These are phyloP conservation scores for Melieria picta DNA, from an alignment of 2,888 invertebrate species.

Conservation along the genomic window DNA sequence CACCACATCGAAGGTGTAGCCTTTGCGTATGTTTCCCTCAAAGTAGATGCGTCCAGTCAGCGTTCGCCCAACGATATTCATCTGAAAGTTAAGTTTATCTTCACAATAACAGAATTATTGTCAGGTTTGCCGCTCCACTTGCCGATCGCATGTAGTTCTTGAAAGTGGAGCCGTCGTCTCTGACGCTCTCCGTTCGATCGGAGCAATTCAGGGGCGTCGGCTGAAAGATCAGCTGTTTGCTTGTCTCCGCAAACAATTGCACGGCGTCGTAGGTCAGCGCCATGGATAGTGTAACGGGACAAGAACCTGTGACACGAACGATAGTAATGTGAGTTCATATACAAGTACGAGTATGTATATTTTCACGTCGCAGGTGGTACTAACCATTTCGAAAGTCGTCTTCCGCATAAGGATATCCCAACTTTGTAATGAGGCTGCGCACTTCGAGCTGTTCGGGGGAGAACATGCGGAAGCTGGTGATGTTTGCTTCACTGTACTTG, in stretches of 20 bases:
- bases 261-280: slow-evolving; percentile 89
- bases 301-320: slow-evolving; percentile 52
- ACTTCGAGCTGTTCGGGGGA: slow-evolving; percentile 70
- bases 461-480: slow-evolving; percentile 78
- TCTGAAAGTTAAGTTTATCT: background rate
- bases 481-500: slow-evolving; percentile 83
- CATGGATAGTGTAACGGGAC: slow-evolving; percentile 71
- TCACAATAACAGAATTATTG: background rate
- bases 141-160: slow-evolving; percentile 77
- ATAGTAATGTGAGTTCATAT: background rate
- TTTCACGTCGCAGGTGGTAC: background rate
- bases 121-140: background rate
- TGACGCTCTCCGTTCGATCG: slow-evolving; percentile 66
- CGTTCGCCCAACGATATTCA: slow-evolving; percentile 48
- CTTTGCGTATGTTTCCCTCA: slow-evolving; percentile 80
- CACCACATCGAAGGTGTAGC: slow-evolving; percentile 75
- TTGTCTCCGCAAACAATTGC: slow-evolving; percentile 79
- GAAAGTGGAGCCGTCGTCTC: slow-evolving; percentile 81
- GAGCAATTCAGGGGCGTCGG: slow-evolving; percentile 70
- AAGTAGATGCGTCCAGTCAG: slow-evolving; percentile 81
- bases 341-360: background rate
- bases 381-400: slow-evolving; percentile 56
- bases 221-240: slow-evolving; percentile 72
- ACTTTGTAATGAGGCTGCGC: slow-evolving; percentile 57
- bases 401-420: slow-evolving; percentile 49